Conservation (phyloP, 2,888 invertebrate genomes). For the Troilus luridus region DNA sequence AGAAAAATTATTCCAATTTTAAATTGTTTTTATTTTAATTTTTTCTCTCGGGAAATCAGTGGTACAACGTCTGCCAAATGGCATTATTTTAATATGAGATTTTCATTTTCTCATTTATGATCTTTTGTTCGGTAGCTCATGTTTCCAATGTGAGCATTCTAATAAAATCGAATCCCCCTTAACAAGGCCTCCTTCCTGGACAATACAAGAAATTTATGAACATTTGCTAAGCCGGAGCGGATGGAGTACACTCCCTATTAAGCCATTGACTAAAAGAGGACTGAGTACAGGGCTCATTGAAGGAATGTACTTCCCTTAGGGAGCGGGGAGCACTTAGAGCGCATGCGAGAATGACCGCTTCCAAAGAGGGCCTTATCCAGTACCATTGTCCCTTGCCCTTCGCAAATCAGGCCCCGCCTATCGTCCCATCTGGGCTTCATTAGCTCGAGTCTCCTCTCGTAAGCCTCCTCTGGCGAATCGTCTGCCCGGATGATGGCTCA, state of each 20-base stretch:
- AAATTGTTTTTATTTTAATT: too few relatives aligned
- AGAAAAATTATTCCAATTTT: too few relatives aligned
- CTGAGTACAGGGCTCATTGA: constrained; percentile 23
- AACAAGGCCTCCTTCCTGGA: not conserved
- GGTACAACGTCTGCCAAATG: too few relatives aligned
- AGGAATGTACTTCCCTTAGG: constrained; percentile 24
- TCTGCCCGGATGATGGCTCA: not conserved
- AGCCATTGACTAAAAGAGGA: constrained; percentile 45
- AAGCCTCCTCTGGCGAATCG: not conserved
- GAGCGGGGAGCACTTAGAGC: constrained; percentile 13
- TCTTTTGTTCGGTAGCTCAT: not conserved
- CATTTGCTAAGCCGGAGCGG: not conserved
- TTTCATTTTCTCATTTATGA: not conserved
- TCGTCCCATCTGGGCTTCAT: constrained; percentile 35
- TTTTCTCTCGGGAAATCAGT: too few relatives aligned
- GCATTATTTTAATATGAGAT: too few relatives aligned
- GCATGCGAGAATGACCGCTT: constrained; percentile 45
- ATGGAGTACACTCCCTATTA: not conserved
- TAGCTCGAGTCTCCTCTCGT: not conserved
- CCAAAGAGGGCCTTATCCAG: constrained; percentile 38
- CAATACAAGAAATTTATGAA: not conserved
- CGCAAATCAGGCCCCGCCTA: constrained; percentile 46
- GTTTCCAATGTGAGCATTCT: not conserved
- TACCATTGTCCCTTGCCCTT: constrained; percentile 1
- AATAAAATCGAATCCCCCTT: not conserved